Evolutionary conservation across 35 echinoderm and acorn worm genomes (phyloP).

Genomic region (Apostichopus parvimensis): DNA sequence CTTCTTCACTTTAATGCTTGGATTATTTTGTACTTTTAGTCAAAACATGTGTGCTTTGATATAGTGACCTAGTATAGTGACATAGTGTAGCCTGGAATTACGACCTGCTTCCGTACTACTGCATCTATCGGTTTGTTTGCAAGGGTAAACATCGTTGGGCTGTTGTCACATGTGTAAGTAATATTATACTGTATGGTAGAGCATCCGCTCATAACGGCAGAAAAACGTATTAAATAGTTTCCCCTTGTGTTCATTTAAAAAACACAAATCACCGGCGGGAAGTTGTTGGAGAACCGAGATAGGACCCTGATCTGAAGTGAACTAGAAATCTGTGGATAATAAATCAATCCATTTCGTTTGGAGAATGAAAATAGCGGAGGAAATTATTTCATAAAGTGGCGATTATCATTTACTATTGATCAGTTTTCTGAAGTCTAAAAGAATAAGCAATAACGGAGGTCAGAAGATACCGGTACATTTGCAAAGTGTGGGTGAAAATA

Average conservation of each 20-base stretch:
- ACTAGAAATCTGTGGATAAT: not conserved
- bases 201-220: conserved; percentile 15
- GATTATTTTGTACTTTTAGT: too few relatives aligned
- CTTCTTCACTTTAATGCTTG: too few relatives aligned
- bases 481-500: too few relatives aligned
- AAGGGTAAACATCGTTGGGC: not conserved
- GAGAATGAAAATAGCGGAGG: not conserved
- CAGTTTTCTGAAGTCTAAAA: not conserved
- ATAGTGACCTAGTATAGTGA: too few relatives aligned
- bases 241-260: not conserved
- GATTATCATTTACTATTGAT: not conserved
- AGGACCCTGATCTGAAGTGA: not conserved
- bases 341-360: not conserved
- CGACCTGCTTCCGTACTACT: not conserved
- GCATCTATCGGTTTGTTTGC: not conserved
- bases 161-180: conserved; percentile 13
- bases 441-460: too few relatives aligned
- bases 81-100: too few relatives aligned
- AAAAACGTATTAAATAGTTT: not conserved
- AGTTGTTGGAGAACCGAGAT: not conserved
- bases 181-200: not conserved
- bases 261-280: not conserved
- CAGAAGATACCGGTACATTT: too few relatives aligned
- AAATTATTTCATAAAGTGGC: not conserved
- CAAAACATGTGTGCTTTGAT: too few relatives aligned